A percentile compares a stretch with the other conserved stretches of the same genome.
Conservation (phyloP, 1,140 invertebrate species). For the Lordiphosa clarofinis region DNA sequence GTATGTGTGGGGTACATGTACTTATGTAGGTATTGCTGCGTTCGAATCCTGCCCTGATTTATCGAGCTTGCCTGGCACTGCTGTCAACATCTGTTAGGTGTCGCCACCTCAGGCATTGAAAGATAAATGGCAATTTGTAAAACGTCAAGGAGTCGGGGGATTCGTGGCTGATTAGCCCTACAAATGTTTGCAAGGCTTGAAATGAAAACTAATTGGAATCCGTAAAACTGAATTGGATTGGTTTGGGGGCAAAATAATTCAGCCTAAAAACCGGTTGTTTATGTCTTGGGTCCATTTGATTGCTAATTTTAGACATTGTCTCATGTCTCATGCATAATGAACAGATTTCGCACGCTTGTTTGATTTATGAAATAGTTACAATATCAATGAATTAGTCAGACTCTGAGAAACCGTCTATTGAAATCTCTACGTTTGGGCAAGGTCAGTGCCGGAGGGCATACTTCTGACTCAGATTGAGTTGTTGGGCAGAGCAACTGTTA, state of each 20-base stretch:
- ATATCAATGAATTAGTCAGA: constrained; percentile 31
- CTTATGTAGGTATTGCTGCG: constrained; percentile 18
- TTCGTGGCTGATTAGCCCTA: constrained; percentile 41
- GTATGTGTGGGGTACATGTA: constrained; percentile 1
- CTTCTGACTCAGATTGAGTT: constrained; percentile 7
- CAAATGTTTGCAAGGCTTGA: constrained; percentile 20
- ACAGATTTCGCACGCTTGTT: constrained; percentile 23
- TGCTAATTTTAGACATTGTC: constrained; percentile 65
- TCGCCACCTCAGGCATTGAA: constrained; percentile 34
- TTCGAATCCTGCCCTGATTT: constrained; percentile 54
- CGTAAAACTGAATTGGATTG: constrained; percentile 11
- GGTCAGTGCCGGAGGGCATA: constrained; percentile 48
- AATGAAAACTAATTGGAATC: constrained; percentile 59
- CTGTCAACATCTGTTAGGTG: constrained; percentile 29
- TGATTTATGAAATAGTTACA: constrained; percentile 16
- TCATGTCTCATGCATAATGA: constrained; percentile 43
- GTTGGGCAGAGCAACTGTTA: constrained; percentile 19
- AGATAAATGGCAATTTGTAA: constrained; percentile 56
- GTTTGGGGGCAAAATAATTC: constrained; percentile 7
- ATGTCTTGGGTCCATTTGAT: constrained; percentile 26
- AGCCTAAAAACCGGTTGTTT: constrained; percentile 44
- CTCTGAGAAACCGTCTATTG: constrained; percentile 19
- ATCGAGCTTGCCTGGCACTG: constrained; percentile 37
- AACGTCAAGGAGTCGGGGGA: constrained; percentile 32
- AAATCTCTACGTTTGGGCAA: constrained; percentile 38